A percentile compares a stretch with the other conserved stretches of the same genome.
These are phyloP conservation scores for Chrysaora quinquecirrha DNA, from an alignment of 30 jellyfish, hydroid and myxozoan species.

Conservation along the genomic window DNA sequence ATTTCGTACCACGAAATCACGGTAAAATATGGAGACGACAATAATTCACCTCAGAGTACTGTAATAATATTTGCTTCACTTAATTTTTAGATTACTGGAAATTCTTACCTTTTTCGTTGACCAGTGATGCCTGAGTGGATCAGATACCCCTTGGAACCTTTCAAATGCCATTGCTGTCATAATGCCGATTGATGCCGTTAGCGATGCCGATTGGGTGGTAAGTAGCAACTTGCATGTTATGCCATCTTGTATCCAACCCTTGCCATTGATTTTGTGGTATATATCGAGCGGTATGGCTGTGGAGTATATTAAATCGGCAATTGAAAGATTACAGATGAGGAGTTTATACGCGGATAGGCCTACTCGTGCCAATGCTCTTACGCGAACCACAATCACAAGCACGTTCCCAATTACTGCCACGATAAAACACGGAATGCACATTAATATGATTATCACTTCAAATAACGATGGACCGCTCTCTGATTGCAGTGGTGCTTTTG, in stretches of 20 bases:
- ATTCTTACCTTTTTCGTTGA: constrained; percentile 60
- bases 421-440: constrained; percentile 42
- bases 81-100: too few species aligned
- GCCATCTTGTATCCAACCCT: constrained; percentile 40
- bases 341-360: constrained; percentile 68
- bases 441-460: constrained; percentile 19
- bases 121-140: constrained; percentile 63
- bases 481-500: not conserved
- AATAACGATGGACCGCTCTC: constrained; percentile 1
- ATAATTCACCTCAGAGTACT: too few species aligned
- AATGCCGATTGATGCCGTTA: constrained; percentile 66
- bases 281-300: constrained; percentile 67
- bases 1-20: too few species aligned
- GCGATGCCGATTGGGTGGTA: constrained; percentile 65
- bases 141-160: constrained; percentile 68
- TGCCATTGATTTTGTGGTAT: constrained; percentile 11
- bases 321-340: constrained; percentile 69
- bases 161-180: constrained; percentile 82
- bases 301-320: constrained; percentile 70
- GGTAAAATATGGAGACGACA: too few species aligned
- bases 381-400: constrained; percentile 60
- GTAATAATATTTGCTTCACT: too few species aligned
- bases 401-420: constrained; percentile 66
- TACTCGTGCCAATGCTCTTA: constrained; percentile 35
- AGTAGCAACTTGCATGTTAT: constrained; percentile 39